Percentiles rank a stretch among this genome's conserved stretches.
phyloP scores from a whole-genome alignment of 2,888 invertebrate species.

The Drosophila flavopinicola region DNA sequence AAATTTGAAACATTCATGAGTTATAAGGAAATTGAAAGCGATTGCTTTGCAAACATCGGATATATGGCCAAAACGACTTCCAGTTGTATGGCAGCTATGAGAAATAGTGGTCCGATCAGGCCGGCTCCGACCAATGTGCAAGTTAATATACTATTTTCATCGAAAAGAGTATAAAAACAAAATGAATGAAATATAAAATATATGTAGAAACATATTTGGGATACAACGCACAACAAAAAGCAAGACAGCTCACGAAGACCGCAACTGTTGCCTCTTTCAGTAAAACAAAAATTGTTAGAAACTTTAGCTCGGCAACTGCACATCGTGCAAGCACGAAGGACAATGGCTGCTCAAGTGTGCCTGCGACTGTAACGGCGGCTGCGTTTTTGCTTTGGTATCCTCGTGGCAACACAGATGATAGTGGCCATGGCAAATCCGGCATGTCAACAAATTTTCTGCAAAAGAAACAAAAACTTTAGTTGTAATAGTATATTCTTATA shows the following conservation, averaged over 20 bases:
- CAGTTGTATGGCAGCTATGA: too few relatives aligned
- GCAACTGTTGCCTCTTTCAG: too few relatives aligned
- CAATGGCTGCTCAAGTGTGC: slow-evolving; percentile 36
- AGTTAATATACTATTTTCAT: too few relatives aligned
- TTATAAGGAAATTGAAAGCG: too few relatives aligned
- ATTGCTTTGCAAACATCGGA: too few relatives aligned
- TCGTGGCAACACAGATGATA: slow-evolving; percentile 58
- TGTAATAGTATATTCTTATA: too few relatives aligned
- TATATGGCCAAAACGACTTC: too few relatives aligned
- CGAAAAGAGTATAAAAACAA: neutral
- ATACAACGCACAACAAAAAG: slow-evolving; percentile 32
- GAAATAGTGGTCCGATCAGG: too few relatives aligned
- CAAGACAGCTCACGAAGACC: too few relatives aligned
- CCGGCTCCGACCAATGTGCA: too few relatives aligned
- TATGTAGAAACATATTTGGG: slow-evolving; percentile 23
- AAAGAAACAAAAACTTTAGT: neutral
- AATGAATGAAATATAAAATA: neutral
- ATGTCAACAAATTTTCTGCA: slow-evolving; percentile 40
- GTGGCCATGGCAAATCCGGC: slow-evolving; percentile 39
- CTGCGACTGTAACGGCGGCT: too few relatives aligned
- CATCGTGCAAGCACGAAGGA: slow-evolving; percentile 40
- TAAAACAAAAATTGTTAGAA: slow-evolving; percentile 38
- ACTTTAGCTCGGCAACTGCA: slow-evolving; percentile 17
- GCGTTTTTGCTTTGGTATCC: slow-evolving; percentile 31
- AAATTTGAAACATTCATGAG: too few relatives aligned